Evolutionary conservation across 2,113 vertebrate genomes (phyloP).

Genomic region (Pelvicachromis taeniatus): DNA sequence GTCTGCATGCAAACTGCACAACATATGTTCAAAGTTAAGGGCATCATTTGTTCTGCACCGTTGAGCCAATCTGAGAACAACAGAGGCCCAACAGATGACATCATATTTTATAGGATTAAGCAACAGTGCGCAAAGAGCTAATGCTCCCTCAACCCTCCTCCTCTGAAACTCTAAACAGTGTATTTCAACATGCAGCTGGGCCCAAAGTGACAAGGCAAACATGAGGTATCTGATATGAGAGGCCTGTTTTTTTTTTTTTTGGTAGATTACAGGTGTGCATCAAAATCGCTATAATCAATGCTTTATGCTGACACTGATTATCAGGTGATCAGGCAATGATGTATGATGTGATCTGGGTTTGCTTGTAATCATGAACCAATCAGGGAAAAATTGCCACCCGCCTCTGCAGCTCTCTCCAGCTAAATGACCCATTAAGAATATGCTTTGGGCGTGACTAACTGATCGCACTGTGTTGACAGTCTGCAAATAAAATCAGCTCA

Average conservation of each 20-base stretch:
- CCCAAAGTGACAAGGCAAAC: neutral
- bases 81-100: neutral
- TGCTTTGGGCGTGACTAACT: neutral
- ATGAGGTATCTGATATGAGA: neutral
- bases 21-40: constrained; percentile 37
- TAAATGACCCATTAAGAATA: neutral
- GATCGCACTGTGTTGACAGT: neutral
- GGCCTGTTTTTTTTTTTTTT: neutral
- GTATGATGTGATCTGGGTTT: neutral
- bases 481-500: neutral
- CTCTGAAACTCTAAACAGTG: neutral
- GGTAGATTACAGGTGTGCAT: neutral
- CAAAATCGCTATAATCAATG: neutral
- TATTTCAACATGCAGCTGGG: neutral
- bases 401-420: neutral
- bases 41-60: constrained; percentile 28
- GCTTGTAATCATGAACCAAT: neutral
- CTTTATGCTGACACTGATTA: neutral
- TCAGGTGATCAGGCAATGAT: neutral
- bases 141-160: neutral
- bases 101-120: constrained; percentile 13
- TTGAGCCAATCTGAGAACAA: neutral
- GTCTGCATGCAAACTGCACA: neutral
- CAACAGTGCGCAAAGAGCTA: neutral
- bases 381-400: neutral